Conservation (phyloP, 2,113 vertebrate genomes). For the Salvelinus fontinalis region DNA sequence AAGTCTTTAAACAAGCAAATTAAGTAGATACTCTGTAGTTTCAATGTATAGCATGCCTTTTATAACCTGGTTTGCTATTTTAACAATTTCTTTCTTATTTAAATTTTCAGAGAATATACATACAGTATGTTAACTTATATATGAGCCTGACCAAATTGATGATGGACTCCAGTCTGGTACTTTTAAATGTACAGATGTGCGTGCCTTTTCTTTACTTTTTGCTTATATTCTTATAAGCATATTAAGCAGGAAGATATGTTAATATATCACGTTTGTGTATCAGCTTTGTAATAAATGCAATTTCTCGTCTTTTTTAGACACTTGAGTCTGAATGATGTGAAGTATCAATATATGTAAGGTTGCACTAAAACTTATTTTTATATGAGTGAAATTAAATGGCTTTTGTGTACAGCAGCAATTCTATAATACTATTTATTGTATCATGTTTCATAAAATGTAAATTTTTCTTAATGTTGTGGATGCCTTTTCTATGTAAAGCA, state of each 20-base stretch:
- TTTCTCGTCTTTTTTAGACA: constrained; percentile 87
- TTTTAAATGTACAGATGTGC: constrained; percentile 95
- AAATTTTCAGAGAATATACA: constrained; percentile 78
- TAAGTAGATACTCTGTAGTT: constrained; percentile 51
- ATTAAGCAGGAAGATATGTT: constrained; percentile 88
- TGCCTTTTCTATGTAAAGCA: constrained; percentile 99
- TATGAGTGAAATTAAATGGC: constrained; percentile 97
- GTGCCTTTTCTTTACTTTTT: constrained; percentile 95
- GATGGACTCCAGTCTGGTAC: constrained; percentile 88
- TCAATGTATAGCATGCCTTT: constrained; percentile 85
- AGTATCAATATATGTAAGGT: constrained; percentile 98
- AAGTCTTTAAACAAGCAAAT: constrained; percentile 9
- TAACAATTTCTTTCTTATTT: constrained; percentile 82
- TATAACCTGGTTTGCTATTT: constrained; percentile 87
- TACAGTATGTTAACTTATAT: constrained; percentile 57
- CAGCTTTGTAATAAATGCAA: constrained; percentile 98
- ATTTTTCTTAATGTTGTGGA: constrained; percentile 99
- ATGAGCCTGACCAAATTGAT: constrained; percentile 91
- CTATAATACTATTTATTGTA: constrained; percentile 99
- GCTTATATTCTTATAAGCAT: constrained; percentile 98
- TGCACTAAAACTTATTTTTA: constrained; percentile 99
- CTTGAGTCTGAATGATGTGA: constrained; percentile 97
- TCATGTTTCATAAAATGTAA: constrained; percentile 99
- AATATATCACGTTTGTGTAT: constrained; percentile 89
- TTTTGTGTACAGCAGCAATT: constrained; percentile 99